Evolutionary conservation across 2,888 invertebrate species (phyloP), one percentile per base, ranked within the genome.

Genomic region (Euzetes globulus): DNA sequence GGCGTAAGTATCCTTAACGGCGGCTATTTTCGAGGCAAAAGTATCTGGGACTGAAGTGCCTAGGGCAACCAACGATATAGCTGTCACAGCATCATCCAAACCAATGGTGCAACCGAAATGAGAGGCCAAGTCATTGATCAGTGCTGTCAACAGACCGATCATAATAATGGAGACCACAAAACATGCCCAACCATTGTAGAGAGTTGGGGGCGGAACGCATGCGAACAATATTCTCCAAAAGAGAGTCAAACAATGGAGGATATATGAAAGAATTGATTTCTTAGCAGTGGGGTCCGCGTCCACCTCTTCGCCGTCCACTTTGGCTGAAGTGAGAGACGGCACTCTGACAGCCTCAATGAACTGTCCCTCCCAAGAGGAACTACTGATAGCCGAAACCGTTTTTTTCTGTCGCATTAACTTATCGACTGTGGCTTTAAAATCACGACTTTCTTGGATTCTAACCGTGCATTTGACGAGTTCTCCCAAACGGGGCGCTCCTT

Each of bases 31-130:
- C 83, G 96, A 97, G 79, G 99, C 99, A 84, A 99, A 99, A 75
- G 97, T 98, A 84, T 99, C 98, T 85, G 99, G 99, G 85, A 99
- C 91, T 85, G 95, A 95, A 77, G 98, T 99, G 79, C 99, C 99
- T 78, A 99, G 87, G 15, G 99, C 98, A 22, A 99, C 98, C 82
- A 99, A 94, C 58, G 94, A 90, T 80, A 99, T 94, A 79, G 98
- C 98, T 71, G 98, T 99, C 78, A 99, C 94, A 7, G 94, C 89
- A 84, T 99, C 98, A 84, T 92, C 91, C 81, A 99, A 90, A 79
- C 97, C 97, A 74, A 98, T 87, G 41, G 95, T 96, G 84, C 97
- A 97, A 78, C 99, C 99, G 82, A 99, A 97, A 85, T 94, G 92
- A 0, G 95, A 91, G 4, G 99, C 98, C 65, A 98, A 88, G 84